Conservation (phyloP, 92 coral and sea anemone species). For the Chrysogorgia sp. region DNA sequence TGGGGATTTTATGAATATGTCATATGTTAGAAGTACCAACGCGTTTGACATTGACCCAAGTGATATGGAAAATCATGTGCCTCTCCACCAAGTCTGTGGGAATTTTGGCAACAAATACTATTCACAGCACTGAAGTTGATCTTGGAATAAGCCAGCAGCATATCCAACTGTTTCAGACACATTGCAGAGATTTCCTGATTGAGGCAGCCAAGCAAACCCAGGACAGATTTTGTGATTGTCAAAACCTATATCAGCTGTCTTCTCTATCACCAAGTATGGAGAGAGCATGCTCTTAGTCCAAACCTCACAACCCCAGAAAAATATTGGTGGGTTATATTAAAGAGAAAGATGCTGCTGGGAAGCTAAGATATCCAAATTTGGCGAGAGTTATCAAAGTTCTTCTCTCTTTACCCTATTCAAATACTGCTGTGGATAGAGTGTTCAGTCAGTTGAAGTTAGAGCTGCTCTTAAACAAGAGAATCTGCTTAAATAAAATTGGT, state of each 20-base stretch:
- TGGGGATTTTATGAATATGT: slow-evolving; percentile 5
- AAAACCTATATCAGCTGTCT: slow-evolving; percentile 25
- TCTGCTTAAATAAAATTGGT: slow-evolving; percentile 1
- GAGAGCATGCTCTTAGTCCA: slow-evolving; percentile 24
- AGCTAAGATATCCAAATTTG: slow-evolving; percentile 32
- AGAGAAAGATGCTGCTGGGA: slow-evolving; percentile 5
- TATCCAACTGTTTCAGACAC: slow-evolving; percentile 11
- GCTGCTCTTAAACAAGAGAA: slow-evolving; percentile 28
- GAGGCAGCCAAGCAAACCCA: slow-evolving; percentile 12
- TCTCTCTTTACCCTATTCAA: slow-evolving; percentile 11
- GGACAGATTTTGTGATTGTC: slow-evolving; percentile 28
- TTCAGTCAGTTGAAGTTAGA: slow-evolving; percentile 33
- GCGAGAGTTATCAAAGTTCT: slow-evolving; percentile 23
- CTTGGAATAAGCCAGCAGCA: background rate
- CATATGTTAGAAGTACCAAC: slow-evolving; percentile 21
- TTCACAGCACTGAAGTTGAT: slow-evolving; percentile 8
- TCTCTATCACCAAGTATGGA: slow-evolving; percentile 39
- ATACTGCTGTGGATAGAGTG: slow-evolving; percentile 25
- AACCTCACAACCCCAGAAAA: slow-evolving; percentile 18
- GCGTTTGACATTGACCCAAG: slow-evolving; percentile 4
- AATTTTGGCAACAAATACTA: slow-evolving; percentile 3
- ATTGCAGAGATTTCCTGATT: slow-evolving; percentile 33
- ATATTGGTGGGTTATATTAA: slow-evolving; percentile 25
- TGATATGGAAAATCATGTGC: background rate
- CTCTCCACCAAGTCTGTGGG: slow-evolving; percentile 19